Conservation (phyloP, 2,113 vertebrate genomes). For the Calidris pugnax region DNA sequence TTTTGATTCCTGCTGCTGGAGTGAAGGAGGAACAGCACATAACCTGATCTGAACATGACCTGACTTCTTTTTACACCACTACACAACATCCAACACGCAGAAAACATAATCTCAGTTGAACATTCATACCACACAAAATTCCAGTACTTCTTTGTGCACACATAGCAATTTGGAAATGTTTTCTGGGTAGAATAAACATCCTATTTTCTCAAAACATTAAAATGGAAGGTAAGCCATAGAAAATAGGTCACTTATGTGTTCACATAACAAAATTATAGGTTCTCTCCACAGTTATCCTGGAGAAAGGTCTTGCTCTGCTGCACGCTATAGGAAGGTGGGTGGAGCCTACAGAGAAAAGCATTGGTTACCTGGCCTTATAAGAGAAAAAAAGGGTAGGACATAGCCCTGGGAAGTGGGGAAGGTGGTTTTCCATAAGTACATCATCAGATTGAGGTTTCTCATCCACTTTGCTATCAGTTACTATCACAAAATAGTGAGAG, state of each 20-base stretch:
- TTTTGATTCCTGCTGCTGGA: background rate
- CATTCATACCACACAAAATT: background rate
- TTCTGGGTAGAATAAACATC: background rate
- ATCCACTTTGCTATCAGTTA: background rate
- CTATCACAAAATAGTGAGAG: background rate
- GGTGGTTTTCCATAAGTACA: background rate
- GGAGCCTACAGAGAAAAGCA: background rate
- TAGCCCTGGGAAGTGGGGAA: background rate
- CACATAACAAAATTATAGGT: background rate
- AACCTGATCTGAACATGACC: background rate
- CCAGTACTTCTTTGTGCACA: background rate
- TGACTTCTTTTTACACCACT: background rate
- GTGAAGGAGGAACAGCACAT: background rate
- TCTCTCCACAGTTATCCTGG: background rate
- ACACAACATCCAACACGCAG: background rate
- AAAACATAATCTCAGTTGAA: background rate
- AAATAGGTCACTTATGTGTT: background rate
- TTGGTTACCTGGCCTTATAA: background rate
- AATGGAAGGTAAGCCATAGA: background rate
- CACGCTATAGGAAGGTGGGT: background rate
- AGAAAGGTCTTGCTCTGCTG: background rate
- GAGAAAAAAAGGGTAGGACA: background rate
- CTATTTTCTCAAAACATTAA: background rate
- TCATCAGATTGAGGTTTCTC: background rate
- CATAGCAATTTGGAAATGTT: background rate